phyloP scores from a whole-genome alignment of 1,140 invertebrate genomes.

The Drosophila pectinifera region DNA sequence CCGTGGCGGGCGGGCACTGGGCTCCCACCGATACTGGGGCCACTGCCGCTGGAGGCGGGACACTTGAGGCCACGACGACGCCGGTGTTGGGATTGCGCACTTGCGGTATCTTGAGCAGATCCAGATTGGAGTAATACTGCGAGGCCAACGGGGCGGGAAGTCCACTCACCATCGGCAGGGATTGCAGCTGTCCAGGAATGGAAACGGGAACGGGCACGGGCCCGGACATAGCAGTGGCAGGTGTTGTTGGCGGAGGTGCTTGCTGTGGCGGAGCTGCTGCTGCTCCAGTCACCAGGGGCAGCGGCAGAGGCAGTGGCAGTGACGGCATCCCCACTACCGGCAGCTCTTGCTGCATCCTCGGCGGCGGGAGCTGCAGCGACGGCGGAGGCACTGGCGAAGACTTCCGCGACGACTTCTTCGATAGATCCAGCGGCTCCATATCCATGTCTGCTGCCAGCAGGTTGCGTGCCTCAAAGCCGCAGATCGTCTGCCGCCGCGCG shows the following conservation, averaged over 20 bases:
- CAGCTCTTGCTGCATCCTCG: slow-evolving; percentile 17
- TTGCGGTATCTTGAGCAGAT: slow-evolving; percentile 77
- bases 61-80: slow-evolving; percentile 1
- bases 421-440: slow-evolving; percentile 77
- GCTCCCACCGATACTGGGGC: background rate
- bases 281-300: slow-evolving; percentile 9
- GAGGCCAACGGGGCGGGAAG: slow-evolving; percentile 30
- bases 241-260: slow-evolving; percentile 4
- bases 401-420: slow-evolving; percentile 63
- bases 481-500: slow-evolving; percentile 73
- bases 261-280: background rate
- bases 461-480: slow-evolving; percentile 78
- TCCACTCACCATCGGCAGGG: slow-evolving; percentile 1
- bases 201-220: background rate
- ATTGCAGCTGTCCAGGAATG: slow-evolving; percentile 8
- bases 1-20: background rate
- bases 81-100: slow-evolving; percentile 63
- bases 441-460: slow-evolving; percentile 61
- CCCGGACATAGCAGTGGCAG: no score
- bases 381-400: slow-evolving; percentile 32
- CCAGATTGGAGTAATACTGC: slow-evolving; percentile 79
- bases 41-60: background rate
- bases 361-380: slow-evolving; percentile 13
- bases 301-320: background rate
- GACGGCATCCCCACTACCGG: background rate